A percentile compares a stretch with the other conserved stretches of the same genome.
Evolutionary conservation across 1,140 invertebrate species (phyloP).

Genomic region (Calliopsis andreniformis): DNA sequence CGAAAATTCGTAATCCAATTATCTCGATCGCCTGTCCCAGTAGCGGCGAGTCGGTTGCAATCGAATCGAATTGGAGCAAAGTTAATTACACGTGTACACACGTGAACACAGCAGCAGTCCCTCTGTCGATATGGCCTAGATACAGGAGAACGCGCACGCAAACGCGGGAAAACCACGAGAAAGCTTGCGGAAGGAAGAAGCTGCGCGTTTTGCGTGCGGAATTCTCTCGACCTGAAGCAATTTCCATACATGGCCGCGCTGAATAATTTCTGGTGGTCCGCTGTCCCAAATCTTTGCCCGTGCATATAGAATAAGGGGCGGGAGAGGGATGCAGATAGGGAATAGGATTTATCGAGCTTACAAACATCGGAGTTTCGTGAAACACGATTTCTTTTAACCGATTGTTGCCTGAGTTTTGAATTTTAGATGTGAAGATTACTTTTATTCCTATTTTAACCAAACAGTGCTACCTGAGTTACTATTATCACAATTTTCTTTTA

Average conservation of each 20-base stretch:
- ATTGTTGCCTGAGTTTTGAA: not conserved
- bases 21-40: not conserved
- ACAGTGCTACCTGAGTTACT: no score
- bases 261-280: conserved; percentile 61
- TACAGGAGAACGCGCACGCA: not conserved
- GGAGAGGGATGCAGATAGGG: no score
- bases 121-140: not conserved
- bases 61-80: not conserved
- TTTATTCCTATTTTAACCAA: no score
- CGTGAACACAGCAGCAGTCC: not conserved
- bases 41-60: not conserved
- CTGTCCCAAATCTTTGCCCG: conserved; percentile 34
- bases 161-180: conserved; percentile 21
- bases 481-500: no score
- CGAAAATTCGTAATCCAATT: conserved; percentile 5
- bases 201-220: conserved; percentile 44
- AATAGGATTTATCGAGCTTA: not conserved
- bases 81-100: conserved; percentile 19
- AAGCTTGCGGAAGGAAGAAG: conserved; percentile 23
- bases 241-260: conserved; percentile 61
- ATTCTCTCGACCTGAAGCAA: conserved; percentile 47
- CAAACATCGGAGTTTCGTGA: not conserved
- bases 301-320: conserved; percentile 27
- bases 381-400: not conserved
- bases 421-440: no score